Percentiles rank a stretch among this genome's conserved stretches.
These are phyloP conservation scores for Oryzias melastigma DNA, from an alignment of 2,113 vertebrate species.

Conservation along the genomic window DNA sequence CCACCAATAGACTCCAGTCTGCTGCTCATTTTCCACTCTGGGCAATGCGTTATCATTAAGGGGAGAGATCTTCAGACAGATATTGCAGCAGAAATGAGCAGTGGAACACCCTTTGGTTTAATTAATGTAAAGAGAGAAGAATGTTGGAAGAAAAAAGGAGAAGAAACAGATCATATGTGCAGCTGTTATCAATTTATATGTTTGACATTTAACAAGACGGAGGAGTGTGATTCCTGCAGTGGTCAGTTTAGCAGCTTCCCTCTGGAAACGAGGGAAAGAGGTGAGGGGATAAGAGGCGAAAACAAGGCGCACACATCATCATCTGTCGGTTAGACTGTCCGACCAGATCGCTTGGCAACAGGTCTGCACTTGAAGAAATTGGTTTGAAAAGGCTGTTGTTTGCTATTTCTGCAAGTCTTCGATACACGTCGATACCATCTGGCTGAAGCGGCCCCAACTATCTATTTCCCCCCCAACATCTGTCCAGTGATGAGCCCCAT, in stretches of 20 bases:
- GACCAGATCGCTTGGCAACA: constrained; percentile 10
- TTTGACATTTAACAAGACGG: constrained; percentile 43
- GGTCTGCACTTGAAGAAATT: constrained; percentile 5
- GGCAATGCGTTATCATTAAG: constrained; percentile 5
- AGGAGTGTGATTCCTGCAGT: constrained; percentile 12
- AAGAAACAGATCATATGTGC: constrained; percentile 4
- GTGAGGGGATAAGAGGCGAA: constrained; percentile 14
- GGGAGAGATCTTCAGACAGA: constrained; percentile 16
- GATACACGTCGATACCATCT: constrained; percentile 20
- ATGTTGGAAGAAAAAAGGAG: constrained; percentile 17
- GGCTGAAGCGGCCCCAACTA: constrained; percentile 31
- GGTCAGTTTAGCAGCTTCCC: background rate
- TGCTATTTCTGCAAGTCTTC: constrained; percentile 13
- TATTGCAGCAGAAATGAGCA: constrained; percentile 30
- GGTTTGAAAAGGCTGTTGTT: constrained; percentile 16
- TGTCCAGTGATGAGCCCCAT: constrained; percentile 64
- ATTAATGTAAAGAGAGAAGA: constrained; percentile 16
- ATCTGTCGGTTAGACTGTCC: constrained; percentile 19
- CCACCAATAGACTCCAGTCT: constrained; percentile 43
- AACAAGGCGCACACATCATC: constrained; percentile 2
- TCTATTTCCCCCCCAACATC: constrained; percentile 44
- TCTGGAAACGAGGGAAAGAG: constrained; percentile 13
- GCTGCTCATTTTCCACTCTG: constrained; percentile 5
- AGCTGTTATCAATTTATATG: constrained; percentile 37
- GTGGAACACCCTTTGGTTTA: constrained; percentile 11